Evolutionary conservation across 2,888 invertebrate species (phyloP).

Genomic region (Sphinx pinastri): DNA sequence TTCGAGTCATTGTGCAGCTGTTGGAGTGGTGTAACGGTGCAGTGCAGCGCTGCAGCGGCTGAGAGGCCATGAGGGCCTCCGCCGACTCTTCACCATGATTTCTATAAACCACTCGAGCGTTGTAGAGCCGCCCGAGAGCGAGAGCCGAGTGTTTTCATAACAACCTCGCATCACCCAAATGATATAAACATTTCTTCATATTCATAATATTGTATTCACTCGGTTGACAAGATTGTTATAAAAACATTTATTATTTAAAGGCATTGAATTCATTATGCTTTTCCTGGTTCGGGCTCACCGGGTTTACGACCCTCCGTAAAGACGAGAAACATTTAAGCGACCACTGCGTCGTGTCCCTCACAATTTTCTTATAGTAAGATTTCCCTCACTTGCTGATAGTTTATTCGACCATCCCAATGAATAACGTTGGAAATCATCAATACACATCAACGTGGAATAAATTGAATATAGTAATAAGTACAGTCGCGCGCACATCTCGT

Average conservation of each 20-base stretch:
- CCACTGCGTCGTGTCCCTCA: no score
- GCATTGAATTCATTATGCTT: no score
- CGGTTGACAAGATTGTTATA: neutral
- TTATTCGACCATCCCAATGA: neutral
- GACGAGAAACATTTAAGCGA: no score
- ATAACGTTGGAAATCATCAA: neutral
- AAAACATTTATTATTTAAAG: neutral
- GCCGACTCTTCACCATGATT: no score
- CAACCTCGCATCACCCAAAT: conserved; percentile 8
- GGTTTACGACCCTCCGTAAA: no score
- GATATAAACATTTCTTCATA: conserved; percentile 13
- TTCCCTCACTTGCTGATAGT: neutral
- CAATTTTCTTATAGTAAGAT: no score
- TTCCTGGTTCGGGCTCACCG: no score
- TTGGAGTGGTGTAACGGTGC: no score
- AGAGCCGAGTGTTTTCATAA: conserved; percentile 15
- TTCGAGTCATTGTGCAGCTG: no score
- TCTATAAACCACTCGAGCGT: neutral
- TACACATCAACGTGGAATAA: conserved; percentile 3
- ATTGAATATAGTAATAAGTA: conserved; percentile 3
- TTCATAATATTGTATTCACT: conserved; percentile 5
- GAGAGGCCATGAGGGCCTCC: no score
- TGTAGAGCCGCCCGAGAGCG: neutral
- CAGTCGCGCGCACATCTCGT: neutral
- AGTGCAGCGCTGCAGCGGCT: no score